Evolutionary conservation across 2,888 invertebrate genomes (phyloP), one percentile per base, ranked within the genome.

Genomic region (Oligia latruncula): DNA sequence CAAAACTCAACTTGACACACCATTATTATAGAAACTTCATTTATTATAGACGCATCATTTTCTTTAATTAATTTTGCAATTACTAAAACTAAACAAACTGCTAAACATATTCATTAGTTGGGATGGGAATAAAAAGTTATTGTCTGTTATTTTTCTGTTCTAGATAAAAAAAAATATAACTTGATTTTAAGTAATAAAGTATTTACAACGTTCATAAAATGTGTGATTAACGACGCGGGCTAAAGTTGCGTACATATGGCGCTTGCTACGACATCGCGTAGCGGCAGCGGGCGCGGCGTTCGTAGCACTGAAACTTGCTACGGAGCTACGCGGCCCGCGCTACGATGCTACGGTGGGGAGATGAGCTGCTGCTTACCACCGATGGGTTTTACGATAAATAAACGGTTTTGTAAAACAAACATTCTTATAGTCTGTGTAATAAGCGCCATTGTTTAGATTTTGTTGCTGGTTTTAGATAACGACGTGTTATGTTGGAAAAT

Each of bases 181-280:
- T 64, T 55, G 65, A 75, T 86, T 83, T 29, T 75, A 20, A 66
- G 84, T 81, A 82, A 85, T 88, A 87, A 90, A 90, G 73, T 90
- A 92, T 95, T 95, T 94, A 95, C 90, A 90, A 88, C 92, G 90
- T 92, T 90, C 92, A 91, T 95, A 94, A 95, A 93, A 67, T 78
- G 66, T 90, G 90, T 90, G 91, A 85, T 95, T 95, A 94, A 94
- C 92, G 94, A 90, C 90, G 92, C 93, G 94, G 90, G 90, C 88
- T 87, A 90, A 94, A 94, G 93, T 94, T 94, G 89, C 88, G 90
- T 84, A 82, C 87, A 82, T 87, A 83, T 83, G 87, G 81, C 85
- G 84, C 70, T 87, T 86, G 87, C 89, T 88, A 87, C 82, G 87
- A 83, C 90, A 90, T 90, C 90, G 92, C 92, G 92, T 90, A 90